Base-by-base conservation (phyloP, 2,888 invertebrate species). In the Ennomos quercinarius region DNA sequence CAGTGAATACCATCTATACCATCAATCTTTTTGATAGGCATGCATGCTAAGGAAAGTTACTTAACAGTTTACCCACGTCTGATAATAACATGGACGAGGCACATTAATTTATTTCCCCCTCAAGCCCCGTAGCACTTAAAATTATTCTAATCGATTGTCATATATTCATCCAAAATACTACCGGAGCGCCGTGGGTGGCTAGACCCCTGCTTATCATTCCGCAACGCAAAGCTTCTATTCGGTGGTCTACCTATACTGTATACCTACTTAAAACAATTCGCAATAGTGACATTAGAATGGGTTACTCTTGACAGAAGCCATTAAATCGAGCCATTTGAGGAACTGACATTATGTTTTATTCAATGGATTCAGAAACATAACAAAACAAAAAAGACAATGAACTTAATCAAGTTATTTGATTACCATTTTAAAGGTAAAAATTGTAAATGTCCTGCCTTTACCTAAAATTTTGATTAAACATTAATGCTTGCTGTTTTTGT, bases 271-370 rank as follows among this genome's bases (percentile, higher is more conserved):
- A 40, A 53, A 54, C 46, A 43, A 60, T 53, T 49, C 35, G 49
- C 48, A 57, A 53, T 59, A 64, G 48, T 66, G 75, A 73, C 71
- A 64, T 54, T 34, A 66, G 62, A 72, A 73, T 76, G 63, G 70
- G 37, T 36, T 45, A 35, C n/a, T 52, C 34, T 47, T 57, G 53
- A 59, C 68, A 61, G 47, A n/a, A 47, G 10, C 42, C 37, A 54
- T 55, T 41, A 53, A 48, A 49, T 44, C 17, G 40, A 45, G 35
- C 49, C 49, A 37, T 37, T 27, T 27, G 27, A 4, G 6, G 27
- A 6, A 6, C 27, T 27, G 27, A 4, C 27, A 27, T 27, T 1
- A 27, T 27, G 27, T 27, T 6, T 27, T 27, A 27, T 27, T 27
- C 27, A 27, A 27, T 6, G 27, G 0, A 27, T 27, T 27, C 27